Evolutionary conservation across 2,113 vertebrate genomes (phyloP).

Genomic region (Tympanuchus pallidicinctus): DNA sequence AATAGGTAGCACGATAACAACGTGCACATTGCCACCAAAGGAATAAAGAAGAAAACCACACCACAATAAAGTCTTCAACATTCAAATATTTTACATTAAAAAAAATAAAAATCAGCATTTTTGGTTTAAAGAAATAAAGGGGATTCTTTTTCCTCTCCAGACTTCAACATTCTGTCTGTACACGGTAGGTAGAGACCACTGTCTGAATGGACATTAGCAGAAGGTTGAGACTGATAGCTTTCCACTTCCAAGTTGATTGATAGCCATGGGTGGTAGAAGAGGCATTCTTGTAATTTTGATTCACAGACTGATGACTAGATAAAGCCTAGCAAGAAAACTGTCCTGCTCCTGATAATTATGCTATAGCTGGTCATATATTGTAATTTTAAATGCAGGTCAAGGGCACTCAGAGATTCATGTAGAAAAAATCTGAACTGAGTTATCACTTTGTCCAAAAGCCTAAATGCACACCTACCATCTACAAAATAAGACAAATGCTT

Average conservation of each 20-base stretch:
- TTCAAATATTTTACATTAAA: neutral
- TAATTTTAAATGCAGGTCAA: neutral
- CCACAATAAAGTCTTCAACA: neutral
- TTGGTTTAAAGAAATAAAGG: neutral
- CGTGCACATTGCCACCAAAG: neutral
- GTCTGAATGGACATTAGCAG: neutral
- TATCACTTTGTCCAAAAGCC: neutral
- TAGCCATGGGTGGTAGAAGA: neutral
- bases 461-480: neutral
- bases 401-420: neutral
- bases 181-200: neutral
- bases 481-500: neutral
- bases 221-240: neutral
- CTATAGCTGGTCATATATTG: neutral
- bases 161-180: neutral
- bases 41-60: neutral
- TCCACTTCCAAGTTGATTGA: slow-evolving; percentile 3
- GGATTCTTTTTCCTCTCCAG: neutral
- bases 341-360: slow-evolving; percentile 7
- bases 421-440: neutral
- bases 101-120: neutral
- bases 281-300: neutral
- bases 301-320: slow-evolving; percentile 25
- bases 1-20: neutral
- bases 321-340: neutral